Percentiles rank a stretch among this genome's conserved stretches.
These are phyloP conservation scores for Glossophaga mutica DNA, from an alignment of 2,797 vertebrate species.

Conservation along the genomic window DNA sequence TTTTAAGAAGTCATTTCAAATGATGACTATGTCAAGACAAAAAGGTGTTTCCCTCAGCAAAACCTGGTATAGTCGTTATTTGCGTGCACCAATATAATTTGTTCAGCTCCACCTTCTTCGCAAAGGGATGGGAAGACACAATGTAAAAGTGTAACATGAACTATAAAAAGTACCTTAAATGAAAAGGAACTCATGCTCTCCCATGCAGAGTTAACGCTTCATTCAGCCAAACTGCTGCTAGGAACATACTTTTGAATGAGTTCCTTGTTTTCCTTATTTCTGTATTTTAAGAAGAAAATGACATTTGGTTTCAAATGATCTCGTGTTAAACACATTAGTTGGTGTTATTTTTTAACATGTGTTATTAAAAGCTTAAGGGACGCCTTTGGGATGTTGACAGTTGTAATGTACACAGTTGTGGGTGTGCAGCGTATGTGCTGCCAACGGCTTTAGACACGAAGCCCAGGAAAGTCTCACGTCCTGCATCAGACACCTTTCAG, in stretches of 20 bases:
- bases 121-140: not conserved
- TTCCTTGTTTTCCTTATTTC: not conserved
- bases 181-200: not conserved
- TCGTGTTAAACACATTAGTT: not conserved
- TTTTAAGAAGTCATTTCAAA: not conserved
- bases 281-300: slow-evolving; percentile 35
- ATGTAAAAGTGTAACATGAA: not conserved
- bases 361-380: not conserved
- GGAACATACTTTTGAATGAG: not conserved
- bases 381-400: not conserved
- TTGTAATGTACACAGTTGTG: not conserved
- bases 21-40: not conserved
- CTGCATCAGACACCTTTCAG: not conserved
- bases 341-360: not conserved
- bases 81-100: not conserved
- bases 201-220: not conserved
- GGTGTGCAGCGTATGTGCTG: not conserved
- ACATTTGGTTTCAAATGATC: not conserved
- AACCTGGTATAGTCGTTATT: not conserved
- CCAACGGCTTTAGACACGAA: not conserved
- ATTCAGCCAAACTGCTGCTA: not conserved
- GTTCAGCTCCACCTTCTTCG: not conserved
- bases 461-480: not conserved
- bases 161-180: not conserved
- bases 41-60: not conserved